phyloP scores from a whole-genome alignment of 2,797 vertebrate genomes.

The Gymnodraco acuticeps region DNA sequence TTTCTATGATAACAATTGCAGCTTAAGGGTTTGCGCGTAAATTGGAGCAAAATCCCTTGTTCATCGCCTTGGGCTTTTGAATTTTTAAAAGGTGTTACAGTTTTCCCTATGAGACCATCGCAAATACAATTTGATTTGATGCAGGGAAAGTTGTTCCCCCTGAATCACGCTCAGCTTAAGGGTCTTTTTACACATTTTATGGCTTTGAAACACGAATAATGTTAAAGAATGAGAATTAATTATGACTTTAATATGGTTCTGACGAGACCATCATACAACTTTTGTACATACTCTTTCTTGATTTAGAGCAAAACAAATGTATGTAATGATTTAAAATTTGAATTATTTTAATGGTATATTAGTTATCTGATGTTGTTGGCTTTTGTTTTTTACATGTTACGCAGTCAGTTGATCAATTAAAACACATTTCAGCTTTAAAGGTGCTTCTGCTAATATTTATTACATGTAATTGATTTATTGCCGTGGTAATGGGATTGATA shows the following conservation, averaged over 20 bases:
- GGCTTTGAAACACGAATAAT: conserved; percentile 38
- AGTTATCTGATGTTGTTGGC: conserved; percentile 66
- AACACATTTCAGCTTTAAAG: conserved; percentile 85
- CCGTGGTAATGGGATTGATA: conserved; percentile 73
- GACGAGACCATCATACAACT: conserved; percentile 28
- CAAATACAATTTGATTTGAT: conserved; percentile 29
- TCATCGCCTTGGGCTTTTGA: conserved; percentile 21
- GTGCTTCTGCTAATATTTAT: conserved; percentile 84
- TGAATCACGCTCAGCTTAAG: conserved; percentile 6
- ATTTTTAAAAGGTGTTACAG: conserved; percentile 39
- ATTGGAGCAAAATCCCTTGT: conserved; percentile 23
- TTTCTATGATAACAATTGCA: conserved; percentile 37
- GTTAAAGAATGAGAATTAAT: conserved; percentile 45
- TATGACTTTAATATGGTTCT: conserved; percentile 29
- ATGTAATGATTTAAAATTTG: conserved; percentile 53
- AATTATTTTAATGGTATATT: conserved; percentile 59
- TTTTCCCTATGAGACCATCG: conserved; percentile 26
- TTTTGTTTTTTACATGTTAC: conserved; percentile 69
- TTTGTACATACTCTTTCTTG: conserved; percentile 51
- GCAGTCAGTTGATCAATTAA: conserved; percentile 75
- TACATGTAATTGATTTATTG: conserved; percentile 76
- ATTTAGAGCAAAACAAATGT: conserved; percentile 53
- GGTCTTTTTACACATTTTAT: conserved; percentile 38
- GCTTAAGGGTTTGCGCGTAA: conserved; percentile 25
- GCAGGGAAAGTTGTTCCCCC: conserved; percentile 10